A percentile compares a stretch with the other conserved stretches of the same genome.
These are phyloP conservation scores for Apaloderma vittatum DNA, from an alignment of 2,113 vertebrate genomes.

Conservation along the genomic window DNA sequence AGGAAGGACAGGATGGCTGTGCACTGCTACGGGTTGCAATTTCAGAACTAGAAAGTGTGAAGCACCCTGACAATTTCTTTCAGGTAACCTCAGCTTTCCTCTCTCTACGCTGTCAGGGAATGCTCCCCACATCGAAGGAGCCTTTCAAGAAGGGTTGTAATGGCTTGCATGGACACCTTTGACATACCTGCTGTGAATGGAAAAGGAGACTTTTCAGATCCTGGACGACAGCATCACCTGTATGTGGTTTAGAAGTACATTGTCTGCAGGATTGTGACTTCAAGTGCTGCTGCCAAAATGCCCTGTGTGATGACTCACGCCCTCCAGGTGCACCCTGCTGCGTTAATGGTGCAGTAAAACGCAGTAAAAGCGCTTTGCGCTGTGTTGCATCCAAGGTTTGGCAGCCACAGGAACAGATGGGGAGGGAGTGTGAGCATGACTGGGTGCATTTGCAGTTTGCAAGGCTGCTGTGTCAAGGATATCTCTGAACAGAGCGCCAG, in stretches of 20 bases:
- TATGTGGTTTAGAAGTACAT: not conserved
- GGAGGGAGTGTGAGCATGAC: not conserved
- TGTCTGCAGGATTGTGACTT: not conserved
- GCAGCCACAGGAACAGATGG: not conserved
- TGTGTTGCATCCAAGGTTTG: not conserved
- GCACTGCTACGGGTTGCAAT: not conserved
- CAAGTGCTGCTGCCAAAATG: not conserved
- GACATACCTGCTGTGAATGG: not conserved
- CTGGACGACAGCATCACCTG: not conserved
- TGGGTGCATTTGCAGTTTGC: not conserved
- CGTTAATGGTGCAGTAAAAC: not conserved
- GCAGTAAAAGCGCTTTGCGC: not conserved
- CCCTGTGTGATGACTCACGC: not conserved
- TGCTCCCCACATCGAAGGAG: not conserved
- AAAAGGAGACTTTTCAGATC: not conserved
- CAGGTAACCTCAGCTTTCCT: not conserved
- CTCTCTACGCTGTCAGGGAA: rapidly evolving
- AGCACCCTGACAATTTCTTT: not conserved
- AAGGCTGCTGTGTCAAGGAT: not conserved
- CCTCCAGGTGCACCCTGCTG: not conserved
- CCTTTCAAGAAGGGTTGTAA: not conserved
- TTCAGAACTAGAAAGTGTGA: not conserved
- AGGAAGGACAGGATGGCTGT: not conserved
- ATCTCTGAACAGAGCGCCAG: not conserved
- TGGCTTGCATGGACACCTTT: not conserved